phyloP scores from a whole-genome alignment of 2,797 vertebrate species.

The Eptatretus atami region DNA sequence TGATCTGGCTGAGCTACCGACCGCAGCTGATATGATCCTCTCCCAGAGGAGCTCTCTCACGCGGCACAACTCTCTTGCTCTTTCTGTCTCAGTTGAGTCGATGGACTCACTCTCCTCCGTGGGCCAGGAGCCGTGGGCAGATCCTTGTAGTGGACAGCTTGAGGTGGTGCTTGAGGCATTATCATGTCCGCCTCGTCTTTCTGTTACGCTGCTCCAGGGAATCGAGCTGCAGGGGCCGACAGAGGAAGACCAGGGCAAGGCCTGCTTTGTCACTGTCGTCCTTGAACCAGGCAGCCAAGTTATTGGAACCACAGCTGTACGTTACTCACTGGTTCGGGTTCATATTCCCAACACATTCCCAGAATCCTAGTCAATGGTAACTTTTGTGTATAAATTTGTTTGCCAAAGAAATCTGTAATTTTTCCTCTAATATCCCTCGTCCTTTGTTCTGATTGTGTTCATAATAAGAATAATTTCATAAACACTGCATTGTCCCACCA shows the following conservation, averaged over 20 bases:
- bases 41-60: neutral
- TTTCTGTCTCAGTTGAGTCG: slow-evolving; percentile 61
- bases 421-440: no score
- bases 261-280: slow-evolving; percentile 59
- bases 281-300: slow-evolving; percentile 53
- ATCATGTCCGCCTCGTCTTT: slow-evolving; percentile 17
- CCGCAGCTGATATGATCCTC: neutral
- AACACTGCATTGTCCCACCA: no score
- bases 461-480: no score
- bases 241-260: slow-evolving; percentile 52
- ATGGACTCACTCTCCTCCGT: slow-evolving; percentile 77
- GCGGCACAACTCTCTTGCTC: slow-evolving; percentile 23
- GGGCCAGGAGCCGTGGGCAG: slow-evolving; percentile 51
- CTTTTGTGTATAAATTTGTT: no score
- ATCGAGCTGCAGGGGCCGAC: slow-evolving; percentile 63
- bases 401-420: no score
- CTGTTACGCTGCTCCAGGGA: slow-evolving; percentile 54
- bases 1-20: neutral
- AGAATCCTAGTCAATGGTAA: neutral
- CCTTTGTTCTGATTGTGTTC: no score
- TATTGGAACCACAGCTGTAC: slow-evolving; percentile 52
- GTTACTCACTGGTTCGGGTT: neutral
- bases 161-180: slow-evolving; percentile 60
- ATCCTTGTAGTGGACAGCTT: slow-evolving; percentile 19
- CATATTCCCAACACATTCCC: neutral